Conservation (phyloP, 2,797 vertebrate species). For the Arctocebus calabarensis region DNA sequence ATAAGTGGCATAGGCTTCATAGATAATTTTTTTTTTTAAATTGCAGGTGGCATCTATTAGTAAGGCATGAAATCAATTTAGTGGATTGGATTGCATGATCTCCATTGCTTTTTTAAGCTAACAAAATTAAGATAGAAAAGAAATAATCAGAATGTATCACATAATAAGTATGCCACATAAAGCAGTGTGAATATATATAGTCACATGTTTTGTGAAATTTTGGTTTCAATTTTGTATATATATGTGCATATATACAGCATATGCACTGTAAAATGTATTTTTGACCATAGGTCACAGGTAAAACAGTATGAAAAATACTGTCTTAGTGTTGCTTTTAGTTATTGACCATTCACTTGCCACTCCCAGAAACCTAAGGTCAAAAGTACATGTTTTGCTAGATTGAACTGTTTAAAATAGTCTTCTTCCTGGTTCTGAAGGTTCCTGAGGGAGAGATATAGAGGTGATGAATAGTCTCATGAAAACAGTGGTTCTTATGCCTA, state of each 20-base stretch:
- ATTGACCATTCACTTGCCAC: constrained; percentile 31
- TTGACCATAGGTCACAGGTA: not conserved
- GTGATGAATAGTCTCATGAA: not conserved
- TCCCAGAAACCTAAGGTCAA: constrained; percentile 70
- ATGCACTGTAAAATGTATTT: constrained; percentile 50
- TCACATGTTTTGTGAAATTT: constrained; percentile 44
- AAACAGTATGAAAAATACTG: constrained; percentile 23
- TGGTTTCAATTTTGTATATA: constrained; percentile 28
- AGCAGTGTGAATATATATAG: not conserved
- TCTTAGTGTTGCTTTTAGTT: constrained; percentile 54
- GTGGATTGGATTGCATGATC: constrained; percentile 13
- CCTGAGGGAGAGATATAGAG: not conserved
- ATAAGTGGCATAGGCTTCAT: not conserved
- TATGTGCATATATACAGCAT: constrained; percentile 3
- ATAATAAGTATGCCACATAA: not conserved
- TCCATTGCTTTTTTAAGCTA: constrained; percentile 65
- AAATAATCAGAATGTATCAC: constrained; percentile 18
- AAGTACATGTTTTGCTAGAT: constrained; percentile 74
- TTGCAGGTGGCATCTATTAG: constrained; percentile 42
- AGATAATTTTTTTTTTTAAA: constrained; percentile 11
- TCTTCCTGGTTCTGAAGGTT: constrained; percentile 61
- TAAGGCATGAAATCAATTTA: constrained; percentile 57
- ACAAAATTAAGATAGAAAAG: constrained; percentile 52
- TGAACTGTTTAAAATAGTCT: constrained; percentile 63
- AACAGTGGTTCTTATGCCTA: constrained; percentile 17